Evolutionary conservation across 2,888 invertebrate species (phyloP), one percentile per base, ranked within the genome.

Genomic region (Carcina quercana): DNA sequence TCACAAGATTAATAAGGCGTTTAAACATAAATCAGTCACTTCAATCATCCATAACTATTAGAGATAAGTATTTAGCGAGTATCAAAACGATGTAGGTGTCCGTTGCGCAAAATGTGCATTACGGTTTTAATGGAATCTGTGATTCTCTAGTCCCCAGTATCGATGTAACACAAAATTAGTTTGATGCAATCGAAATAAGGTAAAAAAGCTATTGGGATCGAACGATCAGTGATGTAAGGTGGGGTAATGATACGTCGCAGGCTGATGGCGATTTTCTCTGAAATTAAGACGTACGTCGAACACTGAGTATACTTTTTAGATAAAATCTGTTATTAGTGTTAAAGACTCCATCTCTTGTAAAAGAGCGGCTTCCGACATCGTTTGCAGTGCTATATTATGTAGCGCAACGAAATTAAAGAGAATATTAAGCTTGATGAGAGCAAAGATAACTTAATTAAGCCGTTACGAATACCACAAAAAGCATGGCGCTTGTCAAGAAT

Each of bases 161-260:
- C 61, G 62, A 66, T 69, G 65, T 67, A 68, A 71, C 53, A 59
- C 55, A 35, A 66, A 71, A 69, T 66, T 58, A 62, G 62, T 61
- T n/a, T 70, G 65, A 62, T 66, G 72, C 66, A 71, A 71, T 63
- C 59, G 55, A 56, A 64, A 64, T 63, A 63, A 59, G 48, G 53
- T 55, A 62, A 68, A 65, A 64, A 60, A 34, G 53, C 42, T 53
- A 60, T 61, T 54, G 59, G 53, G 58, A 51, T 57, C 50, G 54
- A 63, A 55, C 50, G 46, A 53, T 40, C 31, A 47, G 55, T 71
- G 62, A 64, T 52, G 71, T 47, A 70, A 70, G 50, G 41, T 32
- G 35, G 48, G 45, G 53, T 39, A 50, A 53, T 53, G 51, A 51
- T 55, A 54, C 53, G 51, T 50, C 52, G 50, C 45, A 43, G 35